phyloP scores from a whole-genome alignment of 2,797 vertebrate genomes.

The Sebastes kiyomatsui region DNA sequence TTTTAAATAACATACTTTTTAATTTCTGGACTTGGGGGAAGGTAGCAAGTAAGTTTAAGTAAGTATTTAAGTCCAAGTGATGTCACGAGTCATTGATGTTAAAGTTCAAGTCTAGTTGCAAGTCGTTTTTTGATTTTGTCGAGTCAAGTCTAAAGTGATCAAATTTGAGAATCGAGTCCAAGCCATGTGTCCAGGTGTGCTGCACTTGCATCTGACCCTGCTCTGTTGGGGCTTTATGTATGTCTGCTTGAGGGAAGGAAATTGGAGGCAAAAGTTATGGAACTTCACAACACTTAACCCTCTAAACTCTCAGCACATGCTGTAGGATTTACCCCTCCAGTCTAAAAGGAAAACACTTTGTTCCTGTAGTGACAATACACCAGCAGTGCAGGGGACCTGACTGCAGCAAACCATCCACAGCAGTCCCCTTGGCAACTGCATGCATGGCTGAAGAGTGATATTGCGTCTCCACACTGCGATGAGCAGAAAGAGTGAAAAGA shows the following conservation, averaged over 20 bases:
- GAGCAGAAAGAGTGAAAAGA: constrained; percentile 71
- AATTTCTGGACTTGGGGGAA: no score
- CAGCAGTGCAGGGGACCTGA: constrained; percentile 57
- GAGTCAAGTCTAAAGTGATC: no score
- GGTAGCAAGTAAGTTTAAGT: no score
- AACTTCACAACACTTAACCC: not conserved
- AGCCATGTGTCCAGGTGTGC: constrained; percentile 12
- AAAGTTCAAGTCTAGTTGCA: no score
- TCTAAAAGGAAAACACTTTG: constrained; percentile 7
- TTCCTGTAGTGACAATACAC: constrained; percentile 5
- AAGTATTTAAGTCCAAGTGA: no score
- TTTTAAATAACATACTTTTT: no score
- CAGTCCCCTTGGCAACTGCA: constrained; percentile 70
- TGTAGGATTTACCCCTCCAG: not conserved
- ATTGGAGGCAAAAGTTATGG: no score
- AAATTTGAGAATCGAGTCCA: no score
- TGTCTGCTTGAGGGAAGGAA: not conserved
- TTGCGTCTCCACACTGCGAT: constrained; percentile 60
- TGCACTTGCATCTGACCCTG: constrained; percentile 37
- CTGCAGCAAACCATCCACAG: constrained; percentile 16
- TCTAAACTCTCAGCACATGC: not conserved
- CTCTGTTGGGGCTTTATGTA: not conserved
- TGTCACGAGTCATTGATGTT: no score
- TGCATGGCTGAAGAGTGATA: constrained; percentile 73
- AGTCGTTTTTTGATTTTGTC: no score